Evolutionary conservation across 2,113 vertebrate species (phyloP).

Genomic region (Mastomys natalensis): DNA sequence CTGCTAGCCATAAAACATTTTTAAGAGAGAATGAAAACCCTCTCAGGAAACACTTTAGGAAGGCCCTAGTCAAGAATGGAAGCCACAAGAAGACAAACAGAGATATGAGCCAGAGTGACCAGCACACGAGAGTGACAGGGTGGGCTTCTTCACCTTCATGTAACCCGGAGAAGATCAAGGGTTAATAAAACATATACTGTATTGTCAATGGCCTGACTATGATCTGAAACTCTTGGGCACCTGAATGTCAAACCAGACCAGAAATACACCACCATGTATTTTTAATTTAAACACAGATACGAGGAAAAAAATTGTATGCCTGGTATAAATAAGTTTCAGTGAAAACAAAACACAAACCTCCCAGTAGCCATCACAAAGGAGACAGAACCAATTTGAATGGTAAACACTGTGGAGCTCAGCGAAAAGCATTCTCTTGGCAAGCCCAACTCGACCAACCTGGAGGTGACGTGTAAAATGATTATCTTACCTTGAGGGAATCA

Average conservation of each 20-base stretch:
- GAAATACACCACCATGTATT: slow-evolving; percentile 71
- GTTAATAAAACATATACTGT: slow-evolving; percentile 76
- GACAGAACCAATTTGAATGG: slow-evolving; percentile 32
- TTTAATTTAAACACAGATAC: slow-evolving; percentile 69
- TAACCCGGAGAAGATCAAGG: slow-evolving; percentile 66
- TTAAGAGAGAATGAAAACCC: not conserved
- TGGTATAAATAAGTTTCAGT: not conserved
- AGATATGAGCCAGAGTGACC: slow-evolving; percentile 39
- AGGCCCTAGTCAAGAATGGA: slow-evolving; percentile 24
- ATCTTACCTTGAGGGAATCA: slow-evolving; percentile 97
- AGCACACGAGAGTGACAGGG: slow-evolving; percentile 53
- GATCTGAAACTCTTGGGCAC: slow-evolving; percentile 67
- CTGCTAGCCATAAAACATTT: not conserved
- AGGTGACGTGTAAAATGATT: slow-evolving; percentile 6
- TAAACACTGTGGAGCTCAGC: slow-evolving; percentile 27
- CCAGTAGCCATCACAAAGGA: slow-evolving; percentile 29
- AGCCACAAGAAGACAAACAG: slow-evolving; percentile 5
- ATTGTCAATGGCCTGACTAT: slow-evolving; percentile 77
- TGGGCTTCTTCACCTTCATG: slow-evolving; percentile 66
- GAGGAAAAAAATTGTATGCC: slow-evolving; percentile 72
- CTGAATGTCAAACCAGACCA: slow-evolving; percentile 71
- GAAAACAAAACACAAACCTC: not conserved
- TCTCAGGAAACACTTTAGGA: not conserved
- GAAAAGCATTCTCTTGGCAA: not conserved
- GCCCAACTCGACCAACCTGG: not conserved